Percentiles rank a stretch among this genome's conserved stretches.
These are phyloP conservation scores for Meriones unguiculatus DNA, from an alignment of 2,113 vertebrate species.

Conservation along the genomic window DNA sequence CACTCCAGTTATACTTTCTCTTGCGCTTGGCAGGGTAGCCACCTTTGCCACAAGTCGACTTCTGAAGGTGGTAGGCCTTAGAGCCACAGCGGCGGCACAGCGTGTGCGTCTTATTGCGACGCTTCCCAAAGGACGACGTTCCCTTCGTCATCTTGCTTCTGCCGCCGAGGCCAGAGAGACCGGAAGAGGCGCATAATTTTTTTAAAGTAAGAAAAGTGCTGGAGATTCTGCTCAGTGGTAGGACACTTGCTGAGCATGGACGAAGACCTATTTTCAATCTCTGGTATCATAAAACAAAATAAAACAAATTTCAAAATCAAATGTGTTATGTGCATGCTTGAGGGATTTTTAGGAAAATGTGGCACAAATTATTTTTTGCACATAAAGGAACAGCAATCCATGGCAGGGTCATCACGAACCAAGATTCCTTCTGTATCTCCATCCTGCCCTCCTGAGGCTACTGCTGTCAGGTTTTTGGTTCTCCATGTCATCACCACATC, in stretches of 20 bases:
- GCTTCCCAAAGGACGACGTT: too few species aligned
- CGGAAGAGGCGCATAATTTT: too few species aligned
- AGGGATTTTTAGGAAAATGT: neutral
- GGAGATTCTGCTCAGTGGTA: neutral
- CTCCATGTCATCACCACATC: neutral
- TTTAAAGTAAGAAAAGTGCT: neutral
- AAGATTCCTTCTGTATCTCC: too few species aligned
- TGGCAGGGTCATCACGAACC: neutral
- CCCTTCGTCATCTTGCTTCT: too few species aligned
- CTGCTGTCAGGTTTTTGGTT: neutral
- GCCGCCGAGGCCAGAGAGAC: too few species aligned
- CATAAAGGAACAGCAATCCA: neutral
- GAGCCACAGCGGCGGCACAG: too few species aligned
- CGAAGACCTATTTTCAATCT: neutral
- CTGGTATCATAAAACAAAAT: neutral
- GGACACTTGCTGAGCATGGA: neutral
- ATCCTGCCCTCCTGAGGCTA: fast-evolving
- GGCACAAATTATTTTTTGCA: neutral
- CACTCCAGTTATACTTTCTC: too few species aligned
- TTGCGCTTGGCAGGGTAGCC: too few species aligned
- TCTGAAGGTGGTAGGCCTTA: too few species aligned
- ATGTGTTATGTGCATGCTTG: neutral
- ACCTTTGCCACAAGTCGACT: too few species aligned
- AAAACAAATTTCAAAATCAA: neutral
- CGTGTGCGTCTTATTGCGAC: too few species aligned